A percentile compares a stretch with the other conserved stretches of the same genome.
These are phyloP conservation scores for Aelia acuminata DNA, from an alignment of 2,888 invertebrate species.

Conservation along the genomic window DNA sequence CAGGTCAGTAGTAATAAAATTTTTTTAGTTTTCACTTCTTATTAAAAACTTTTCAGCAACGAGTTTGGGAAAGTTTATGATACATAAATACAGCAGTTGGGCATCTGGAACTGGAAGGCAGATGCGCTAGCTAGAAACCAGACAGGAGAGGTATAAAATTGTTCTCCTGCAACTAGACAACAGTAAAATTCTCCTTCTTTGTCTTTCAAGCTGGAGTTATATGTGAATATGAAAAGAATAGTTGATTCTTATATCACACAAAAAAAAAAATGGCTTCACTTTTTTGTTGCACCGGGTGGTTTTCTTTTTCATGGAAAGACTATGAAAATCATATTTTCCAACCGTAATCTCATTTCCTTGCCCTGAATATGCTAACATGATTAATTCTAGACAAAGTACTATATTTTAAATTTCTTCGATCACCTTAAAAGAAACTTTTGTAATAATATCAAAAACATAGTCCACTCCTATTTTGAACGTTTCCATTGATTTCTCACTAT, in stretches of 20 bases:
- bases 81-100: neutral
- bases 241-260: neutral
- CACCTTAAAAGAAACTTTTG: no score
- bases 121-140: neutral
- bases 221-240: slow-evolving; percentile 17
- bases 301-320: no score
- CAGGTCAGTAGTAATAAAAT: no score
- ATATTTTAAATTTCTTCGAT: no score
- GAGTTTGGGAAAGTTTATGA: neutral
- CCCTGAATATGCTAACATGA: no score
- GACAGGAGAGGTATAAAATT: slow-evolving; percentile 16
- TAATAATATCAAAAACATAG: no score
- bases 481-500: no score
- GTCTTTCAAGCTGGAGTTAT: neutral
- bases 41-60: neutral
- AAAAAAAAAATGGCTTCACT: neutral
- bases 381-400: no score
- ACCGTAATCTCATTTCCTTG: no score
- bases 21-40: neutral
- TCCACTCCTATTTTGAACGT: no score
- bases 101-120: neutral
- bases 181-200: neutral
- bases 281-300: no score
- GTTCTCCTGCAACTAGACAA: neutral
- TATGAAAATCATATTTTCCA: no score